Evolutionary conservation across 2,113 vertebrate species (phyloP), one percentile per base, ranked within the genome.

Genomic region (Pachycephala philippinensis): DNA sequence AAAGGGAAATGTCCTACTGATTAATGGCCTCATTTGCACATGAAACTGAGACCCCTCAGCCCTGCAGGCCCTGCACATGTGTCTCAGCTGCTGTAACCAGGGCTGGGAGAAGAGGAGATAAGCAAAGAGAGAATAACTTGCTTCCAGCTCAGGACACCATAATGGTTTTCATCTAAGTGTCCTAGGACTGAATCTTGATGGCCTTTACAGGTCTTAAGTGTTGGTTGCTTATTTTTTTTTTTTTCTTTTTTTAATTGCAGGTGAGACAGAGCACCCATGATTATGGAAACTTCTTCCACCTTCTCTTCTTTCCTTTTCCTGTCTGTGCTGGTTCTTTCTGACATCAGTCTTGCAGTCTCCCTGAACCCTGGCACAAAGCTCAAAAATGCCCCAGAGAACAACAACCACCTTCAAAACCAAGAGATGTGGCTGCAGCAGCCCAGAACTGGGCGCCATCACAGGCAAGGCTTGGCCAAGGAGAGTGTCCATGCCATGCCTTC

Each of bases 341-440:
- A 93, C 47, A 54, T 96, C 69, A 83, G 84, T 23, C 80, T 72
- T 23, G 82, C 83, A 7, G 56, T 83, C 53, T 97, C 97, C 53
- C 76, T 97, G 33, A 97, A 97, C 10, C n/a, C 97, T 6, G 84
- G 24, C n/a, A 85, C 90, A 7, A 90, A 93, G 45, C 77, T 93
- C 31, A 81, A 59, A 95, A 96, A 71, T 53, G 68, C 71, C 40
- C 96, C 98, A 5, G 98, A 97, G 50, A 97, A 84, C 53, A 96
- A 93, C 92, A 98, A 98, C 63, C 87, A 92, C 66, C 97, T 98
- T 15, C 98, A 98, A 31, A 97, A 97, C 83, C 97, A 97, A 24
- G 98, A 97, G 6, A 80, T 79, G 20, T 97, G 97, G 97, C 66
- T 77, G 49, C 93, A 91, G 45, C 88, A 63, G 19, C 93, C 96